Evolutionary conservation across 2,888 invertebrate species (phyloP).

Genomic region (Xestoiulus laeticollis): DNA sequence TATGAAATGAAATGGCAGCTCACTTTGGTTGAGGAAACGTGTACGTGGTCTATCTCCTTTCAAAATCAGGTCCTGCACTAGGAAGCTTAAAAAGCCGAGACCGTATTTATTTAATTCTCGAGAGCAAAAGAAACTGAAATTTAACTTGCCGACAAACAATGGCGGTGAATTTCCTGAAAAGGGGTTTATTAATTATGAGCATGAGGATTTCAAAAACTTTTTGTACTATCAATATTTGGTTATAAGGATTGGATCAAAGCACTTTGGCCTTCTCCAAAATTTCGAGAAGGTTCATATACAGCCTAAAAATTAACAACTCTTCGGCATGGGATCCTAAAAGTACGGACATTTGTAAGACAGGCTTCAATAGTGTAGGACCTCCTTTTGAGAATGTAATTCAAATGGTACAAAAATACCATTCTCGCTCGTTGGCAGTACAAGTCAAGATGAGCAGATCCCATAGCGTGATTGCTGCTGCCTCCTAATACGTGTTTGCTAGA

Average conservation of each 20-base stretch:
- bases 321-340: not conserved
- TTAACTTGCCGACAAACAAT: not conserved
- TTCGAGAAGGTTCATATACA: no score
- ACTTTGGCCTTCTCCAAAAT: no score
- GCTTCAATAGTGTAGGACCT: not conserved
- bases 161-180: not conserved
- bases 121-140: not conserved
- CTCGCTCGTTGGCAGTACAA: not conserved
- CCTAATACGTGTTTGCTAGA: not conserved
- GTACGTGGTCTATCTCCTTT: not conserved
- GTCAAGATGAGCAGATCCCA: not conserved
- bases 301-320: no score
- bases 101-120: not conserved
- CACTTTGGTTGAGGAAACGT: not conserved
- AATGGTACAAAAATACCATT: not conserved
- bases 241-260: not conserved
- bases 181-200: not conserved
- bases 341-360: not conserved
- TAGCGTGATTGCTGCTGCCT: not conserved
- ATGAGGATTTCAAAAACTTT: not conserved
- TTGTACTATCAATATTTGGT: not conserved
- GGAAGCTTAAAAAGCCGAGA: not conserved
- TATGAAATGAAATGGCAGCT: conserved; percentile 8
- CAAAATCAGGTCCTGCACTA: not conserved
- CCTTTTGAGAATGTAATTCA: not conserved